Conservation (phyloP, 1,140 invertebrate species). For the Eulimnadia texana region DNA sequence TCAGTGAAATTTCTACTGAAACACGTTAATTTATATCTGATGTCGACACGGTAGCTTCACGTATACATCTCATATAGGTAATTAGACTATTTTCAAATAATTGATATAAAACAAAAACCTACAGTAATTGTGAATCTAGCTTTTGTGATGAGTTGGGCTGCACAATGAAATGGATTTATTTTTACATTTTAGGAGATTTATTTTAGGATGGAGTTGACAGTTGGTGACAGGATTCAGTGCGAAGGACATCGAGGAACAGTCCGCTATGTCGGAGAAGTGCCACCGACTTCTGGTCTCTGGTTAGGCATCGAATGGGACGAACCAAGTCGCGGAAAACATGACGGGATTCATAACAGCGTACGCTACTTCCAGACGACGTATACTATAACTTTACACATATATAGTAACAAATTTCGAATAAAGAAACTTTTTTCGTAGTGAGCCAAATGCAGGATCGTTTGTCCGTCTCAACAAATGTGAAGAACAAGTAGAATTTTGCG, state of each 20-base stretch:
- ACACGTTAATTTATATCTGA: too few relatives aligned
- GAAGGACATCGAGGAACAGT: slow-evolving; percentile 40
- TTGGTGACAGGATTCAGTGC: slow-evolving; percentile 39
- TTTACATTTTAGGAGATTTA: not conserved
- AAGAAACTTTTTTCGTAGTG: slow-evolving; percentile 15
- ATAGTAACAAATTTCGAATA: not conserved
- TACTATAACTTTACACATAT: slow-evolving; percentile 25
- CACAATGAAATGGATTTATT: too few relatives aligned
- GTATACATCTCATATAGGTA: too few relatives aligned
- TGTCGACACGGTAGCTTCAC: too few relatives aligned
- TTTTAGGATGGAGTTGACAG: slow-evolving; percentile 10
- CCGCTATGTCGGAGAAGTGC: slow-evolving; percentile 41
- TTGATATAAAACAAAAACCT: too few relatives aligned
- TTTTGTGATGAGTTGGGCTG: too few relatives aligned
- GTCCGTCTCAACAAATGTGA: slow-evolving; percentile 63
- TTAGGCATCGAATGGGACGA: slow-evolving; percentile 90
- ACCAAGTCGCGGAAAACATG: slow-evolving; percentile 67
- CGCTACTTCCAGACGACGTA: slow-evolving; percentile 69
- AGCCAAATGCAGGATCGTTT: slow-evolving; percentile 55
- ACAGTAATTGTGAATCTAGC: too few relatives aligned
- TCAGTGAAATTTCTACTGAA: too few relatives aligned
- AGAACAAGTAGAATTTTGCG: slow-evolving; percentile 47
- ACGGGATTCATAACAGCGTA: slow-evolving; percentile 62
- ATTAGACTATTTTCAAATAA: too few relatives aligned
- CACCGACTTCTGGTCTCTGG: slow-evolving; percentile 49